Conservation (phyloP, 2,113 vertebrate species). For the Platysteira castanea region DNA sequence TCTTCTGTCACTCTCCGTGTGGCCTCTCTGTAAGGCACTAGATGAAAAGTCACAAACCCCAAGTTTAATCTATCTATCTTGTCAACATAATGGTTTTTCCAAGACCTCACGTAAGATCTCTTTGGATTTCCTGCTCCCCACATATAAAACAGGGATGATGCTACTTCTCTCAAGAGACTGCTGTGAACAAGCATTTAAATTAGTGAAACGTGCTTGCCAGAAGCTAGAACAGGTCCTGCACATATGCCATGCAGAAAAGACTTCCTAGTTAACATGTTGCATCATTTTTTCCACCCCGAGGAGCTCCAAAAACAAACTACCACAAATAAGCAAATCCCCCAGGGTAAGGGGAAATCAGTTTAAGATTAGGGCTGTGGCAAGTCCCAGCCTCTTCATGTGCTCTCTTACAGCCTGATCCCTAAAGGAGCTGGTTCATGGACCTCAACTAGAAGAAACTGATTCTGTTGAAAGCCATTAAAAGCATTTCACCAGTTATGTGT, state of each 20-base stretch:
- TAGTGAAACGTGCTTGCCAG: background rate
- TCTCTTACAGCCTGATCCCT: background rate
- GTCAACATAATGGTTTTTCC: background rate
- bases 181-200: background rate
- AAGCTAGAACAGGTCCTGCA: background rate
- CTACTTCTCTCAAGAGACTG: background rate
- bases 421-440: background rate
- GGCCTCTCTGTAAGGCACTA: background rate
- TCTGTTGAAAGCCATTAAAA: background rate
- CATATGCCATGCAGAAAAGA: background rate
- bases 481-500: background rate
- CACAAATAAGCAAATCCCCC: background rate
- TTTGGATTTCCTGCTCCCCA: background rate
- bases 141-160: background rate
- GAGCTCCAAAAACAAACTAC: background rate
- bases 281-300: background rate
- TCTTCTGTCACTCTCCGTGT: accelerated
- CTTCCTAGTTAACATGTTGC: background rate
- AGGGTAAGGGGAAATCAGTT: background rate
- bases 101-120: background rate
- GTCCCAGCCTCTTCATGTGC: background rate
- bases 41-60: background rate
- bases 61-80: background rate
- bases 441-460: background rate
- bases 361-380: background rate